These are phyloP conservation scores for Cynoglossus semilaevis DNA, from an alignment of 2,113 vertebrate genomes.

Conservation along the genomic window DNA sequence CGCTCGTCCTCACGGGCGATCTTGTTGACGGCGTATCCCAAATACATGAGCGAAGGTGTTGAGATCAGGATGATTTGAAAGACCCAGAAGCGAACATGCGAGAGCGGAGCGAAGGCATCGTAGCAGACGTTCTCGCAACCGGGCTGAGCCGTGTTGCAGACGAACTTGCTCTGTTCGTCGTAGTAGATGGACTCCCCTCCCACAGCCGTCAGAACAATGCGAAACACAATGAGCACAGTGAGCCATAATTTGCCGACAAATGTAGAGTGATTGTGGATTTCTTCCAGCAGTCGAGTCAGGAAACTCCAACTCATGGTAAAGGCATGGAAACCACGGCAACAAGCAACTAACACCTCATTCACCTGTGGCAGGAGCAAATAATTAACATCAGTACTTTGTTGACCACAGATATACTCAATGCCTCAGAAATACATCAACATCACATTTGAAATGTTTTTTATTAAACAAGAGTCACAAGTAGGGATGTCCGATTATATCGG, in stretches of 20 bases:
- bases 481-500: too few relatives aligned
- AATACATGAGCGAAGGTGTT: constrained; percentile 88
- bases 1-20: constrained; percentile 84
- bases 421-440: too few relatives aligned
- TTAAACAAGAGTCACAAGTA: too few relatives aligned
- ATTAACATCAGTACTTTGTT: too few relatives aligned
- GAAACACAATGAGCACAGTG: constrained; percentile 87
- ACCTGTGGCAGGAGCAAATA: constrained; percentile 41
- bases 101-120: constrained; percentile 89
- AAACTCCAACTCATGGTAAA: constrained; percentile 94
- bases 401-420: too few relatives aligned
- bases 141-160: constrained; percentile 90
- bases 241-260: constrained; percentile 98
- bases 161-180: constrained; percentile 94
- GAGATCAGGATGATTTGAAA: constrained; percentile 93
- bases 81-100: constrained; percentile 93
- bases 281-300: constrained; percentile 91
- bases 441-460: too few relatives aligned
- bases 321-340: constrained; percentile 24
- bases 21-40: constrained; percentile 91
- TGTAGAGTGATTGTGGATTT: constrained; percentile 96
- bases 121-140: constrained; percentile 96
- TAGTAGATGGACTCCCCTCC: constrained; percentile 96
- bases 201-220: constrained; percentile 91
- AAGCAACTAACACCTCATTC: constrained; percentile 17